phyloP scores from a whole-genome alignment of 2,888 invertebrate species.

The Leptothorax acervorum region DNA sequence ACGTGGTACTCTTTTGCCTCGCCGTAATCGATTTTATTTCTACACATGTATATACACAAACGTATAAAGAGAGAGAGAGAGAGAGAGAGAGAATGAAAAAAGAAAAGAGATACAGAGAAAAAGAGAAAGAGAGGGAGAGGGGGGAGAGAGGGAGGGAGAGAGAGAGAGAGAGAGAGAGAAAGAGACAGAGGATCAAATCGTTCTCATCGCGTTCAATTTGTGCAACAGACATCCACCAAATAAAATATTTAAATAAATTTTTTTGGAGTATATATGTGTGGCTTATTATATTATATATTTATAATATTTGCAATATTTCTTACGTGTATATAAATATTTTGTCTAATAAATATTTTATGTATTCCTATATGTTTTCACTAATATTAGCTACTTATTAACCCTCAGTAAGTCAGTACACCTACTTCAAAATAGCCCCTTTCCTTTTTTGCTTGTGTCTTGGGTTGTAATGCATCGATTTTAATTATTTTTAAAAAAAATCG shows the following conservation, averaged over 20 bases:
- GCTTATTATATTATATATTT: not conserved
- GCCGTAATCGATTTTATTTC: slow-evolving; percentile 9
- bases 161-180: not conserved
- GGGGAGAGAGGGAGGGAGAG: too few relatives aligned
- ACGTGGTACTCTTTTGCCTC: slow-evolving; percentile 15
- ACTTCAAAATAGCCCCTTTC: too few relatives aligned
- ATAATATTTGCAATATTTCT: not conserved
- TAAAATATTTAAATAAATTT: not conserved
- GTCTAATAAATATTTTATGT: not conserved
- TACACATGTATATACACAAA: not conserved
- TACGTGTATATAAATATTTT: not conserved
- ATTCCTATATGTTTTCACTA: not conserved
- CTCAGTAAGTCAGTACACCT: too few relatives aligned
- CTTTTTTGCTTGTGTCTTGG: too few relatives aligned
- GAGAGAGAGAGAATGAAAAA: too few relatives aligned
- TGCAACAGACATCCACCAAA: not conserved
- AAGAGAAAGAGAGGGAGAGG: not conserved
- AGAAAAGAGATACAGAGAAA: not conserved
- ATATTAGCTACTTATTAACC: not conserved
- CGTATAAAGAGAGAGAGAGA: not conserved
- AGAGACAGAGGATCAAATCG: not conserved
- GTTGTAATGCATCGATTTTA: too few relatives aligned
- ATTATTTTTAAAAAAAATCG: too few relatives aligned
- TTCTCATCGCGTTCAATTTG: not conserved
- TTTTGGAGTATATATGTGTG: not conserved